Evolutionary conservation across 2,888 invertebrate species (phyloP).

Genomic region (Ceraclea dissimilis): DNA sequence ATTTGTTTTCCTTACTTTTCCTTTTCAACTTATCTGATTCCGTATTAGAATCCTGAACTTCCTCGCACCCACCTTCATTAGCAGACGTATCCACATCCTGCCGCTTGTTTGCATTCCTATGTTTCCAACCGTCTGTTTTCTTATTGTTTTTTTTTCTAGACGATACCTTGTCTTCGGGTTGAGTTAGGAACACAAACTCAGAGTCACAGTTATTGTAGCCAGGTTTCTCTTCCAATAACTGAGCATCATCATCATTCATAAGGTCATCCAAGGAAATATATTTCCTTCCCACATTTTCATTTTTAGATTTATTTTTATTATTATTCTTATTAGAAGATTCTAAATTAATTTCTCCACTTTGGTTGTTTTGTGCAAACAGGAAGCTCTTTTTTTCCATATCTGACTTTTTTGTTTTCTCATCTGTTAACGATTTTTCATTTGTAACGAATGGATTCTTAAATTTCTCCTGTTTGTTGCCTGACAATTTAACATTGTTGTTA

Average conservation of each 20-base stretch:
- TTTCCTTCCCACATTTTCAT: slow-evolving; percentile 43
- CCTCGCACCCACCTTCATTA: slow-evolving; percentile 29
- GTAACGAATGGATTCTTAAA: background rate
- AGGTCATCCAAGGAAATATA: slow-evolving; percentile 55
- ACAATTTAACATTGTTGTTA: slow-evolving; percentile 20
- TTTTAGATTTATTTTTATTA: slow-evolving; percentile 41
- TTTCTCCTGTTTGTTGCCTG: slow-evolving; percentile 19
- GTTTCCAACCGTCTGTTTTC: slow-evolving; percentile 31
- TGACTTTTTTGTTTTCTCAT: slow-evolving; percentile 18
- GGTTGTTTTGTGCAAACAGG: slow-evolving; percentile 34
- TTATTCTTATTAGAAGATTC: slow-evolving; percentile 35
- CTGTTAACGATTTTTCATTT: slow-evolving; percentile 11
- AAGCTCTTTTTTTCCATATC: slow-evolving; percentile 16
- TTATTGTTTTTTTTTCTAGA: slow-evolving; percentile 41
- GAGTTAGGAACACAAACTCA: slow-evolving; percentile 45
- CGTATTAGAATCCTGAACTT: slow-evolving; percentile 14
- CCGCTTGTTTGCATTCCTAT: slow-evolving; percentile 31
- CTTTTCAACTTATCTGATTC: slow-evolving; percentile 19
- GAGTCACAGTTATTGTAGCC: slow-evolving; percentile 29
- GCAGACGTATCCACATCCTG: slow-evolving; percentile 36
- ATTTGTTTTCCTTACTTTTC: slow-evolving; percentile 17
- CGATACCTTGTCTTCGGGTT: slow-evolving; percentile 36
- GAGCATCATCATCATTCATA: slow-evolving; percentile 31
- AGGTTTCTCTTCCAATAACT: slow-evolving; percentile 29
- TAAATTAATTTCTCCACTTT: slow-evolving; percentile 39